Evolutionary conservation across 2,113 vertebrate genomes (phyloP).

Genomic region (Eupsittula cactorum): DNA sequence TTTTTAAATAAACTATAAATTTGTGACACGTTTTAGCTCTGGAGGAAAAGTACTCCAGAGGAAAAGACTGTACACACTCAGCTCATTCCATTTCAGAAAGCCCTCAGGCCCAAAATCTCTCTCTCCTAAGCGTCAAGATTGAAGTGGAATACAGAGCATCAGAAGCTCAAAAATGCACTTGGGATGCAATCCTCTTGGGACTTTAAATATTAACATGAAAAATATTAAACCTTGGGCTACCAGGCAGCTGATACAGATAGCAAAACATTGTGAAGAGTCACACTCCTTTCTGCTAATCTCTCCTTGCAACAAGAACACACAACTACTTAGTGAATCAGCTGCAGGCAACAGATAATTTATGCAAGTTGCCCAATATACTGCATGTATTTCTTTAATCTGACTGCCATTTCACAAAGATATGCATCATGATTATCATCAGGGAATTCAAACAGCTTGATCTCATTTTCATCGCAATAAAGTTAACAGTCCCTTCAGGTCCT

Average conservation of each 20-base stretch:
- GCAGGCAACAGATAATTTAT: background rate
- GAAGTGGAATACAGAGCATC: background rate
- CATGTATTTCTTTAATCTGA: background rate
- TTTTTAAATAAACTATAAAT: conserved; percentile 7
- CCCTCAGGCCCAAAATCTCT: conserved; percentile 4
- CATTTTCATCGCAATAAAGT: background rate
- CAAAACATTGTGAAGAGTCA: background rate
- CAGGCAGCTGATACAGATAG: background rate
- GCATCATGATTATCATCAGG: background rate
- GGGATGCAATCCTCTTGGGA: background rate
- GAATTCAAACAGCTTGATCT: background rate
- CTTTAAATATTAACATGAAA: conserved; percentile 7
- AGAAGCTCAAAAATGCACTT: conserved; percentile 13
- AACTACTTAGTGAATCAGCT: background rate
- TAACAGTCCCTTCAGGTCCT: background rate
- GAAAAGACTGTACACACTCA: background rate
- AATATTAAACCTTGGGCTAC: background rate
- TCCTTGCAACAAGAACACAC: background rate
- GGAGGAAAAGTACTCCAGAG: background rate
- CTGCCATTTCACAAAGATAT: background rate
- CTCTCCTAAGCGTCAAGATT: background rate
- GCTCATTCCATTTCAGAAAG: background rate
- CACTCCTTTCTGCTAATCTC: background rate
- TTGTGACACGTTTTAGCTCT: background rate
- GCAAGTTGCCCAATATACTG: background rate